Evolutionary conservation across 2,888 invertebrate species (phyloP), one percentile per base, ranked within the genome.

Genomic region (Perizoma affinitatum): DNA sequence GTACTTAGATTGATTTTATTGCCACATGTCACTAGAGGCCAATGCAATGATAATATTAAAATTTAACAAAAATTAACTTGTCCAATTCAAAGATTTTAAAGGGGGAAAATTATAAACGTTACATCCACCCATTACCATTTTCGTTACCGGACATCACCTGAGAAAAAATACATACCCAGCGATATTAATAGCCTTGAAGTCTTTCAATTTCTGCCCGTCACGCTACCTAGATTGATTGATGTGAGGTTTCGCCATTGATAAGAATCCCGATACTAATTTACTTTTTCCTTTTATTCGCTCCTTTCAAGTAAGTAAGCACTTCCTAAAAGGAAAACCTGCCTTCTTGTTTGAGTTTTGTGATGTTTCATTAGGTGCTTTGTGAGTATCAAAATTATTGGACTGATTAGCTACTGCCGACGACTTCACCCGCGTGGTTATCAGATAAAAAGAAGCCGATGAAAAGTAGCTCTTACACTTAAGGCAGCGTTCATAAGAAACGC

Each of bases 131-230:
- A 22, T 22, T 22, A 22, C 22, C 22, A 22, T 22, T 22, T 22
- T 22, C 22, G 1, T 22, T 22, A 22, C 22, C 22, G 22, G 22
- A 22, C 22, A 22, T 22, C 46, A 58, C 51, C 46, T 52, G 51
- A 58, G 57, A 58, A 58, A 57, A 58, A 48, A 22, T 36, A 52
- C 10, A 11, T 36, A 43, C 22, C 43, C 8, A 50, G 51, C 33
- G 11, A 57, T 57, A 51, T 50, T 11, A 41, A 8, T 34, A 34
- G 41, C 50, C 33, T 58, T 57, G 58, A 66, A 72, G 67, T 76
- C 71, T 80, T 79, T 76, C 75, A 80, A 80, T 80, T 75, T 76
- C 70, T 69, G 68, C 66, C 73, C 73, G 81, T 78, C 82, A 78
- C 67, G 52, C 66, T 40, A 22, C 22, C 22, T 22, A 55, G 71